Conservation (phyloP, 2,888 invertebrate genomes). For the Stenodera caucasica region DNA sequence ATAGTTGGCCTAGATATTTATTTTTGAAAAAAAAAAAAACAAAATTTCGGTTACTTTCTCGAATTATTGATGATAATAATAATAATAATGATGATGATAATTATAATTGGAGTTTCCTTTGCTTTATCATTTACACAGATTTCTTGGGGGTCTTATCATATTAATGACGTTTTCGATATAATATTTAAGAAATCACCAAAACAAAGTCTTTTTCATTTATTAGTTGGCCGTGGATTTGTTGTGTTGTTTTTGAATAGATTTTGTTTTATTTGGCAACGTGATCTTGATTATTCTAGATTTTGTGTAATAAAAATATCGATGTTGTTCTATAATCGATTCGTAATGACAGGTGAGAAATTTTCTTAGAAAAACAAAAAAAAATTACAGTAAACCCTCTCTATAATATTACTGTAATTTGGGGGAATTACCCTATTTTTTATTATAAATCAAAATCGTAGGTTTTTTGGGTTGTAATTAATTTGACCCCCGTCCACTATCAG, state of each 20-base stretch:
- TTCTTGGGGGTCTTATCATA: background rate
- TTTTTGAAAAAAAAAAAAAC: too few relatives aligned
- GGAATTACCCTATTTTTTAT: background rate
- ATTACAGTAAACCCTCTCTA: background rate
- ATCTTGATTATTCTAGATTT: too few relatives aligned
- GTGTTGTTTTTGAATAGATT: too few relatives aligned
- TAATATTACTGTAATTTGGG: background rate
- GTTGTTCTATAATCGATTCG: background rate
- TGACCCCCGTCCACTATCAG: too few relatives aligned
- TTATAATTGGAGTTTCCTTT: background rate
- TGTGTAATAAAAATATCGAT: background rate
- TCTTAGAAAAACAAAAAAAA: background rate
- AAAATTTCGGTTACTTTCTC: background rate
- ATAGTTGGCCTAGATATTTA: too few relatives aligned
- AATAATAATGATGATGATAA: background rate
- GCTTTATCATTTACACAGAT: background rate
- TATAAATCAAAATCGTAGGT: background rate
- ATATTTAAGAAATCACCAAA: background rate
- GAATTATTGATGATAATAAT: background rate
- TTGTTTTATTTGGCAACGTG: too few relatives aligned
- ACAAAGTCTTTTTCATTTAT: background rate
- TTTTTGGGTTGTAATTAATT: too few relatives aligned
- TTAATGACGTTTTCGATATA: background rate
- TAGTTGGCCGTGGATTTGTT: background rate
- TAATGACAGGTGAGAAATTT: background rate